Percentiles rank a stretch among this genome's conserved stretches.
These are phyloP conservation scores for Myiopsitta monachus DNA, from an alignment of 2,113 vertebrate species.

Conservation along the genomic window DNA sequence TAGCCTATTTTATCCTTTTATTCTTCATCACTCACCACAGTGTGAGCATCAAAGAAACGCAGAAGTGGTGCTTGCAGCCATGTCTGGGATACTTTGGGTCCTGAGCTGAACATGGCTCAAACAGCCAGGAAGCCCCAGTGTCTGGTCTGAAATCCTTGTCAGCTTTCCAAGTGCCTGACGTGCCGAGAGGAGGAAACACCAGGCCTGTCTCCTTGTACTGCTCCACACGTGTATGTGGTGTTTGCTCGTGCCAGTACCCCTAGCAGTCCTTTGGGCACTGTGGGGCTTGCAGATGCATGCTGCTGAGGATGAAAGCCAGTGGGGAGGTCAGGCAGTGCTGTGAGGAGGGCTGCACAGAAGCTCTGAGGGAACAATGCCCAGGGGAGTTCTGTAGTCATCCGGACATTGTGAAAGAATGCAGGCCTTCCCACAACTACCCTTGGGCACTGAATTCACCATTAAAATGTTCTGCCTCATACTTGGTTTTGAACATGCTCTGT, in stretches of 20 bases:
- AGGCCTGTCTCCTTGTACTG: fast-evolving
- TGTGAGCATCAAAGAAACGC: background rate
- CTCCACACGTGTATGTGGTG: fast-evolving
- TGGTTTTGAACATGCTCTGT: background rate
- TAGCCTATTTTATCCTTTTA: background rate
- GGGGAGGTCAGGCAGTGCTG: too few relatives aligned
- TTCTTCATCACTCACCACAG: background rate
- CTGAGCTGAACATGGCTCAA: background rate
- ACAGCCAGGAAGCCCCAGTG: fast-evolving
- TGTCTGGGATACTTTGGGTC: background rate
- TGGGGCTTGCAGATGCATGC: background rate
- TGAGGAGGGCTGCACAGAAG: background rate
- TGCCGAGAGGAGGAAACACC: background rate
- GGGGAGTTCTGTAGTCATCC: background rate
- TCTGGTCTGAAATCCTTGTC: fast-evolving
- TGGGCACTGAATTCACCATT: background rate
- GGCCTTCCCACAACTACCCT: background rate
- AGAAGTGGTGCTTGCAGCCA: background rate
- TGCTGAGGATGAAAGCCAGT: fast-evolving
- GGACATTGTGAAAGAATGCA: background rate
- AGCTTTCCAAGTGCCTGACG: background rate
- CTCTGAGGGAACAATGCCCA: background rate
- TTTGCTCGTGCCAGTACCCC: background rate
- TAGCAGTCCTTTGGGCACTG: fast-evolving
- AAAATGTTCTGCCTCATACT: background rate